Evolutionary conservation across 2,797 vertebrate species (phyloP).

Genomic region (Urophycis tenuis): DNA sequence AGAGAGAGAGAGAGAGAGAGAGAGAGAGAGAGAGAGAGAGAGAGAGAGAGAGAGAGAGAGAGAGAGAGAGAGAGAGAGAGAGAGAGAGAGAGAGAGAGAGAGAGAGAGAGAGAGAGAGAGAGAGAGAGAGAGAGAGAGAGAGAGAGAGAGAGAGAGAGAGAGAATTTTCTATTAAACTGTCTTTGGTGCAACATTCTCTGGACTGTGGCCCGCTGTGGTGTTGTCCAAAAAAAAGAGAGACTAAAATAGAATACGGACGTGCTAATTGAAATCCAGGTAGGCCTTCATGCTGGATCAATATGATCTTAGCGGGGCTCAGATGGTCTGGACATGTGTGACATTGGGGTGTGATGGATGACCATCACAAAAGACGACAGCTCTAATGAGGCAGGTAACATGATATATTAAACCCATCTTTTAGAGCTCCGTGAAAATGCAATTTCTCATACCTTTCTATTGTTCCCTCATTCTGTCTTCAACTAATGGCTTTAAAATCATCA

Average conservation of each 20-base stretch:
- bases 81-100: too few species aligned
- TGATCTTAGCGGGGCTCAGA: conserved; percentile 3
- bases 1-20: too few species aligned
- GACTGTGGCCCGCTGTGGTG: conserved; percentile 26
- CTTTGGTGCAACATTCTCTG: conserved; percentile 24
- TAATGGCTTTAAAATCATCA: neutral
- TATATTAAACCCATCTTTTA: neutral
- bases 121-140: too few species aligned
- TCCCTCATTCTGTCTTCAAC: neutral
- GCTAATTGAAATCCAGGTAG: conserved; percentile 21
- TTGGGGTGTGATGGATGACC: neutral
- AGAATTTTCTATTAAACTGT: conserved; percentile 37
- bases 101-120: too few species aligned
- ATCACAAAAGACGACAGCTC: conserved; percentile 9
- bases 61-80: too few species aligned
- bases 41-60: too few species aligned
- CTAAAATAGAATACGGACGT: conserved; percentile 14
- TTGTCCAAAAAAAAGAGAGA: conserved; percentile 6
- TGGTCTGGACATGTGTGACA: neutral
- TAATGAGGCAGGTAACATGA: conserved; percentile 1
- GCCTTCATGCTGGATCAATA: conserved; percentile 17
- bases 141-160: too few species aligned
- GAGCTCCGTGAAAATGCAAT: neutral
- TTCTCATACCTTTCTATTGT: neutral
- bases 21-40: too few species aligned